A percentile compares a stretch with the other conserved stretches of the same genome.
Conservation (phyloP, 2,888 invertebrate genomes). For the Noctua janthe region DNA sequence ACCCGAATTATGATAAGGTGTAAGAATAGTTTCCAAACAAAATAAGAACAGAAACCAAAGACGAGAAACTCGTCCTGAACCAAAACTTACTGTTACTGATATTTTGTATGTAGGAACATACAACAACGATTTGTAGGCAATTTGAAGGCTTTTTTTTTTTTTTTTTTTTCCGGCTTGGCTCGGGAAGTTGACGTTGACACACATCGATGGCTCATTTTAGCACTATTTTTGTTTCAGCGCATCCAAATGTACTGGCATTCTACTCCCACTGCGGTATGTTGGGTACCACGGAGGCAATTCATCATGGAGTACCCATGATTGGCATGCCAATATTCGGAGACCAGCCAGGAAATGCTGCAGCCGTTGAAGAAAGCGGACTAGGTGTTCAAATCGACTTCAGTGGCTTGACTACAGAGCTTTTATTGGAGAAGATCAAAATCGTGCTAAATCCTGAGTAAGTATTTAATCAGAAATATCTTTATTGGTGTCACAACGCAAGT, state of each 20-base stretch:
- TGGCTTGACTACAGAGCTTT: slow-evolving; percentile 85
- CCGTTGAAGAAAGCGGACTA: slow-evolving; percentile 88
- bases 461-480: slow-evolving; percentile 6
- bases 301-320: slow-evolving; percentile 90
- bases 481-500: slow-evolving; percentile 10
- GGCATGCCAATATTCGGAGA: slow-evolving; percentile 91
- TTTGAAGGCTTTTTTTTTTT: background rate
- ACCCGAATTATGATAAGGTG: background rate
- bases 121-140: background rate
- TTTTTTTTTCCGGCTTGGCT: background rate
- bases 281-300: slow-evolving; percentile 90
- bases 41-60: background rate
- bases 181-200: background rate
- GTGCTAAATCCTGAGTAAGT: slow-evolving; percentile 88
- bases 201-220: background rate
- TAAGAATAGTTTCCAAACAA: background rate
- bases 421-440: slow-evolving; percentile 85
- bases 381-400: slow-evolving; percentile 85
- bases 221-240: slow-evolving; percentile 64
- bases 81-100: background rate
- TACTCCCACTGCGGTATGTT: slow-evolving; percentile 91
- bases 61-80: background rate
- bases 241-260: slow-evolving; percentile 84
- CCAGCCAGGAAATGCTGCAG: slow-evolving; percentile 89
- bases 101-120: background rate